A percentile compares a stretch with the other conserved stretches of the same genome.
phyloP scores from a whole-genome alignment of 2,888 invertebrate species.

The Drosophila multiciliata region DNA sequence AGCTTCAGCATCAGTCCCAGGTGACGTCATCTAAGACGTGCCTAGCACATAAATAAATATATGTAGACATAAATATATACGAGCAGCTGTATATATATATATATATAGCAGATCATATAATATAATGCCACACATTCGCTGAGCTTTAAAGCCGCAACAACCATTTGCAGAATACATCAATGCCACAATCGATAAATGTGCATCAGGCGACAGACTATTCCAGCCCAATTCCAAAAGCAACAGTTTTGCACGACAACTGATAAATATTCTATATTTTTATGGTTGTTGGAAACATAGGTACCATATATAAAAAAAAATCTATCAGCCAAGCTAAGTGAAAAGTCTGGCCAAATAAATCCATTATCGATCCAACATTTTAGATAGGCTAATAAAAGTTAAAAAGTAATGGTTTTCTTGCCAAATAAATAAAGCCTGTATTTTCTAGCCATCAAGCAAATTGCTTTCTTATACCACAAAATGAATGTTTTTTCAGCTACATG shows the following conservation, averaged over 20 bases:
- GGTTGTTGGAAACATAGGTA: neutral
- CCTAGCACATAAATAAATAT: conserved; percentile 11
- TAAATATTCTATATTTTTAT: neutral
- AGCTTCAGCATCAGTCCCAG: conserved; percentile 1
- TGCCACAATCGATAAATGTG: conserved; percentile 27
- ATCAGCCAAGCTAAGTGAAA: neutral
- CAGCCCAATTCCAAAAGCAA: conserved; percentile 31
- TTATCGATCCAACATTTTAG: neutral
- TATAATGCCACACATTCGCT: conserved; percentile 23
- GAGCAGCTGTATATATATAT: conserved; percentile 4
- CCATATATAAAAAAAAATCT: neutral
- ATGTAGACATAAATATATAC: neutral
- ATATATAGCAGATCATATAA: conserved; percentile 31
- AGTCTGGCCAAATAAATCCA: neutral
- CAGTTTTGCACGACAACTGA: conserved; percentile 18
- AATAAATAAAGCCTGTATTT: neutral
- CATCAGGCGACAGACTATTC: conserved; percentile 23
- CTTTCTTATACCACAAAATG: neutral
- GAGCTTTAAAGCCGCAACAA: conserved; percentile 42
- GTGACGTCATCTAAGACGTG: conserved; percentile 57
- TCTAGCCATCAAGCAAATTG: neutral
- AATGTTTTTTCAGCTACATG: neutral
- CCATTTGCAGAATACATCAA: conserved; percentile 47
- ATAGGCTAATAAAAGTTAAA: neutral
- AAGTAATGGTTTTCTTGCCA: neutral